Base-by-base conservation (phyloP, 2,797 vertebrate genomes). In the Sebastes dallii region DNA sequence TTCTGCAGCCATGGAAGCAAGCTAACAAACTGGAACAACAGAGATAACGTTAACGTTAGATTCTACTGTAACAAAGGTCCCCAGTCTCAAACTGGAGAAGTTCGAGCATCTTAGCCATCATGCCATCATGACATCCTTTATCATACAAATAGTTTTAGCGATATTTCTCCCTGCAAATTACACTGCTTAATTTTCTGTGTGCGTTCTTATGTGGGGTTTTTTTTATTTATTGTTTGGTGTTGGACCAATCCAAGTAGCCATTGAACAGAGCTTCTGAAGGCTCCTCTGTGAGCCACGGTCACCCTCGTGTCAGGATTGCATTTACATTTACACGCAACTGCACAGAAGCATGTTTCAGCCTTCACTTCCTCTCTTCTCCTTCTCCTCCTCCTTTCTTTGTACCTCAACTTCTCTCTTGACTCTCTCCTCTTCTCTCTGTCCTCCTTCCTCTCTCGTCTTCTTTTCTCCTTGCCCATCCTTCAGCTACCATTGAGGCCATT, bases 401-500 rank as follows among this genome's bases (percentile, higher is more conserved):
- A 58, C 78, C 73, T 78, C 77, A 76, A 84, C 76, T 82, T 80
- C 71, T 81, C 66, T 88, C 66, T 82, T 1, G 74, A 69, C 60
- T 88, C 66, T 83, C 55, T 88, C 75, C 52, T 69, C 81, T 65
- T 69, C 77, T 83, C 77, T 90, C 77, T 88, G 55, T 85, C 77
- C 62, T 78, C 30, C 73, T 56, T 59, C 79, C 64, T 75, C 64
- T 80, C 75, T 87, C 66, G 70, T 80, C 66, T 78, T 78, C 52
- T 80, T 73, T 85, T 91, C 83, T 80, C 64, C 81, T 94, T 96
- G 95, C 93, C 96, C 97, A 93, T 97, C 86, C 92, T 91, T 94
- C 93, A 96, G 95, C 94, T 91, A 96, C 93, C 94, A 95, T 95
- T 94, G 95, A 95, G 94, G 95, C 95, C 94, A 95, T 95, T 82